Evolutionary conservation across 2,888 invertebrate species (phyloP).

Genomic region (Leptura quadrifasciata): DNA sequence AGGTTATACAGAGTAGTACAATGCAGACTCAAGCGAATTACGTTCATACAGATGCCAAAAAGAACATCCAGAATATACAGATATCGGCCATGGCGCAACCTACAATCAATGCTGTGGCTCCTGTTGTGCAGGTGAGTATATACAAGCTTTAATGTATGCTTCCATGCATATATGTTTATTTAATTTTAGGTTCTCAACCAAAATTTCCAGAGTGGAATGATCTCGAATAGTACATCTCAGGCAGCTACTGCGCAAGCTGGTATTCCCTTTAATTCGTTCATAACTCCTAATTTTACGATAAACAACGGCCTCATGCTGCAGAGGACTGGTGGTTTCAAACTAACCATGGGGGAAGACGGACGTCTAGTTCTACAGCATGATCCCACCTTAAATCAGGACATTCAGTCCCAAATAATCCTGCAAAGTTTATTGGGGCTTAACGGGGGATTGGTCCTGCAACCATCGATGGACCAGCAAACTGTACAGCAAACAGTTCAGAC

Average conservation of each 20-base stretch:
- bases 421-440: constrained; percentile 72
- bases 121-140: constrained; percentile 67
- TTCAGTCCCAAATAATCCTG: constrained; percentile 72
- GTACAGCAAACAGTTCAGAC: constrained; percentile 73
- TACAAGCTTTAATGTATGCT: neutral
- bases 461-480: constrained; percentile 71
- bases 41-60: constrained; percentile 63
- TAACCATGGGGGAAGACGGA: constrained; percentile 82
- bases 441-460: constrained; percentile 71
- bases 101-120: constrained; percentile 68
- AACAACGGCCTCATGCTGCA: constrained; percentile 74
- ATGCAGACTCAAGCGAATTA: constrained; percentile 56
- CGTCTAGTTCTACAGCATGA: constrained; percentile 81
- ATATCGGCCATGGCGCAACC: constrained; percentile 70
- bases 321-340: constrained; percentile 78
- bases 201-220: constrained; percentile 71
- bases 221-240: constrained; percentile 66
- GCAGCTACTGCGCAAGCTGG: constrained; percentile 63
- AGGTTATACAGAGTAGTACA: constrained; percentile 49
- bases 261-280: constrained; percentile 69
- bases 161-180: neutral
- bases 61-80: constrained; percentile 71
- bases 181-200: constrained; percentile 69
- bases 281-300: constrained; percentile 71
- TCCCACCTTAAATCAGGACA: constrained; percentile 77